Conservation (phyloP, 1,140 invertebrate species). For the Vollenhovia emeryi region DNA sequence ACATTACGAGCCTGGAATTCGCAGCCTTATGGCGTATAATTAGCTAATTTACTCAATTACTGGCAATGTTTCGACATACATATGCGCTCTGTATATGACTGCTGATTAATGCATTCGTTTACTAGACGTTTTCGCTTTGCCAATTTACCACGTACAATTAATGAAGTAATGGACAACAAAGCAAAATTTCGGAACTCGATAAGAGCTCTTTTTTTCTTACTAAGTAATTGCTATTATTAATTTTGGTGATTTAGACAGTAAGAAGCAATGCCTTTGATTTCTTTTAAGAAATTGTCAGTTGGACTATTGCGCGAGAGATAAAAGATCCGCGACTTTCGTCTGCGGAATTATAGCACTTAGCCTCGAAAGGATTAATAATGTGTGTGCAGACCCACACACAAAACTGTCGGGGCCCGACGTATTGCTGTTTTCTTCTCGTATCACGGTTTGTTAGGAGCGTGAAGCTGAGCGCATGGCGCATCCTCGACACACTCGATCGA, state of each 20-base stretch:
- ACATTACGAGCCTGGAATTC: background rate
- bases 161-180: too few relatives aligned
- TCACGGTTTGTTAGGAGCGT: slow-evolving; percentile 45
- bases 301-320: background rate
- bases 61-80: background rate
- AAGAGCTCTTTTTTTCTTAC: background rate
- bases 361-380: background rate
- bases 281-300: background rate
- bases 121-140: background rate
- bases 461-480: slow-evolving; percentile 19
- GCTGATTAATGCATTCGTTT: background rate
- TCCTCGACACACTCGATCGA: slow-evolving; percentile 69
- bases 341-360: background rate
- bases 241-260: background rate
- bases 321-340: background rate
- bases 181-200: background rate
- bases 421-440: slow-evolving; percentile 42
- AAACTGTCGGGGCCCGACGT: background rate
- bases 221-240: background rate
- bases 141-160: background rate
- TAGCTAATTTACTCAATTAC: slow-evolving; percentile 10
- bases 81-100: background rate
- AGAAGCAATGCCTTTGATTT: background rate
- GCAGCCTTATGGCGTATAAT: background rate
- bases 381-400: background rate